Evolutionary conservation across 2,888 invertebrate genomes (phyloP), one percentile per base, ranked within the genome.

Genomic region (Heliconius ismenius): DNA sequence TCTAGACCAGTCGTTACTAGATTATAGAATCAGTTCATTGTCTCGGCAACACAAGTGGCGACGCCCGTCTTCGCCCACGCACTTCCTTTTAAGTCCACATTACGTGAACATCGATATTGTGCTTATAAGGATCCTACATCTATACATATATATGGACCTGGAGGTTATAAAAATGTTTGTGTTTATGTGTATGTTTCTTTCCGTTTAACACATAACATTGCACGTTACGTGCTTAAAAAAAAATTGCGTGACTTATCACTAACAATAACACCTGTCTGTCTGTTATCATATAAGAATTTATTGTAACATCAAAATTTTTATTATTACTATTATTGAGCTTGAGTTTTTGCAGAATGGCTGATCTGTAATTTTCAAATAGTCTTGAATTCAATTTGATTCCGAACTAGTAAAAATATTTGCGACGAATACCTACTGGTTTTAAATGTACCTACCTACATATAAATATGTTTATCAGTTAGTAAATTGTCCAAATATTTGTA

Each of bases 61-160:
- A 73, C 49, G 68, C 74, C 62, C 62, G 62, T 43, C 28, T 62
- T 69, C 77, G 76, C 79, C 80, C 76, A 76, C 80, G 60, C 13
- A 28, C 60, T 77, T 78, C 77, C 79, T 80, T 76, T 79, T 75
- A 65, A 79, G 79, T 43, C 32, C n/a, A 39, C 75, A 28, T 36
- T n/a, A 39, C 67, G 72, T 64, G 60, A 64, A 60, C 43, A 65
- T 72, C 63, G 58, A 10, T 26, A 13, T 21, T 15, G n/a, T 13
- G n/a, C 70, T 58, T 70, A 24, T 58, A 70, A 58, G 54, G 70
- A 32, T n/a, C 4, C 10, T 36, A 36, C 36, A 9, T 36, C 32
- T 32, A 32, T 32, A 32, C 32, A 32, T 32, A 32, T 32, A 32
- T 32, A 32, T 32, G 32, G 32, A 32, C 32, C 4, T 32, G 32